phyloP scores from a whole-genome alignment of 2,888 invertebrate species.

The Caenorhabditis parvicauda region DNA sequence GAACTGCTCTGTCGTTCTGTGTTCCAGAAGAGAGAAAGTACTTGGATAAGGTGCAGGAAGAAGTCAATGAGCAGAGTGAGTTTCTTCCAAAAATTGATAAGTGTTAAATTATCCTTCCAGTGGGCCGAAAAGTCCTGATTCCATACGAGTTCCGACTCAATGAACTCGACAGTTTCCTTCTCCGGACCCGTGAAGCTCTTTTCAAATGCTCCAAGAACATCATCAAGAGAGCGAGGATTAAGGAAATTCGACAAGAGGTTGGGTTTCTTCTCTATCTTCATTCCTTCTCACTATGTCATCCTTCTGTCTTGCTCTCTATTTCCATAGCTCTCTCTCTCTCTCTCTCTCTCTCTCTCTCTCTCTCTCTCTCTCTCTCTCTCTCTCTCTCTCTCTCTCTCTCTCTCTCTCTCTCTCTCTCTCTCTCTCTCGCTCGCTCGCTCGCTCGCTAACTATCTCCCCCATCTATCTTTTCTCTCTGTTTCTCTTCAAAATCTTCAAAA shows the following conservation, averaged over 20 bases:
- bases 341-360: neutral
- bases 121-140: conserved; percentile 67
- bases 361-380: neutral
- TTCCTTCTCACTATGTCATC: neutral
- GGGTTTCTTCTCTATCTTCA: neutral
- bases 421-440: neutral
- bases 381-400: no score
- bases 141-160: conserved; percentile 90
- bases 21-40: conserved; percentile 39
- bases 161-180: conserved; percentile 92
- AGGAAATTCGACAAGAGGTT: conserved; percentile 93
- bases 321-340: neutral
- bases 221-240: conserved; percentile 86
- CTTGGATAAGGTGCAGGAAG: conserved; percentile 66
- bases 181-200: conserved; percentile 92
- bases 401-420: no score
- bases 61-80: conserved; percentile 61
- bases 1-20: conserved; percentile 60
- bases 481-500: neutral
- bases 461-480: no score
- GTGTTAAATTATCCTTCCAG: conserved; percentile 31
- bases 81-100: neutral
- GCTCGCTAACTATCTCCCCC: conserved; percentile 63
- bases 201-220: conserved; percentile 88
- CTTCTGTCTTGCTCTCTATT: neutral